phyloP scores from a whole-genome alignment of 2,888 invertebrate species.

The Ariolimax columbianus region DNA sequence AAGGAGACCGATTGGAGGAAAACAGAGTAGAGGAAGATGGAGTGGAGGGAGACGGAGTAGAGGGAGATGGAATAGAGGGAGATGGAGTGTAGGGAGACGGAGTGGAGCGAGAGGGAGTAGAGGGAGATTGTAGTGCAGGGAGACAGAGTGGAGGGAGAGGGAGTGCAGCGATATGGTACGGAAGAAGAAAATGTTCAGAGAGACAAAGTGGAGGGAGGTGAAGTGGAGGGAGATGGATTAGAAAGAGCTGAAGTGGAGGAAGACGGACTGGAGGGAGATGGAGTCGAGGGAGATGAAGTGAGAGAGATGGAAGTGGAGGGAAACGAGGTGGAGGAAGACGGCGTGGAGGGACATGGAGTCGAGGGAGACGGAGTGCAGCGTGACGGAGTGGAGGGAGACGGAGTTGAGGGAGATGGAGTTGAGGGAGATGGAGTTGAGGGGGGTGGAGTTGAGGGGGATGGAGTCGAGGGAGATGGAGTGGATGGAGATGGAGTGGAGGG shows the following conservation, averaged over 20 bases:
- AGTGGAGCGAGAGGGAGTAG: background rate
- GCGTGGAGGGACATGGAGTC: background rate
- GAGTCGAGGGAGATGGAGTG: background rate
- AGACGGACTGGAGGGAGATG: background rate
- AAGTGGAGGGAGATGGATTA: background rate
- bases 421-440: background rate
- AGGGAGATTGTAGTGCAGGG: background rate
- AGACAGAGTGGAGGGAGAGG: background rate
- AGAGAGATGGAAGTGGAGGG: background rate
- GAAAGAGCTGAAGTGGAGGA: background rate
- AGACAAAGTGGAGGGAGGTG: background rate
- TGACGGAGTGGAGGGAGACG: background rate
- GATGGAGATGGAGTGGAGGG: background rate
- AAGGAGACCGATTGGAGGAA: background rate
- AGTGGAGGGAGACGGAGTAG: background rate
- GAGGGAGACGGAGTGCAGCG: background rate
- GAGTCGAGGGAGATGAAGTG: background rate
- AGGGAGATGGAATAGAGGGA: background rate
- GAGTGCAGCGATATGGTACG: background rate
- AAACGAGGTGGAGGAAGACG: background rate
- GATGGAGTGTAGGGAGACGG: background rate
- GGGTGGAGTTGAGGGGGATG: background rate
- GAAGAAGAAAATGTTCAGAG: background rate
- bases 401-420: background rate
- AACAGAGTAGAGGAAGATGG: background rate